These are phyloP conservation scores for Hanleya hanleyi DNA, from an alignment of 2,888 invertebrate genomes.

Conservation along the genomic window DNA sequence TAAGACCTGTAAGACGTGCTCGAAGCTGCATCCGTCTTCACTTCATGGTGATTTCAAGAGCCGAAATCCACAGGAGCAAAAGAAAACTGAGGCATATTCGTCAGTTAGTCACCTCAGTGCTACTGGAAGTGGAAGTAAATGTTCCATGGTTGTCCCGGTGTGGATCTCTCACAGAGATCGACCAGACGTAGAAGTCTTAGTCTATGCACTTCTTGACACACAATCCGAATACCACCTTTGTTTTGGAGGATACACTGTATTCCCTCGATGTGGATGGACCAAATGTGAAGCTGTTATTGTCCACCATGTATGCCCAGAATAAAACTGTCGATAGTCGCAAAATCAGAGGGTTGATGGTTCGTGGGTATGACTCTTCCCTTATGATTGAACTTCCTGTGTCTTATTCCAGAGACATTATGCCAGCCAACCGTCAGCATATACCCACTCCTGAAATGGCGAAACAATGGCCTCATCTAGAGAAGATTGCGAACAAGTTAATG, in stretches of 20 bases:
- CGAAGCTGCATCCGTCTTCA: no score
- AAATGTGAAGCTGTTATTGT: conserved; percentile 22
- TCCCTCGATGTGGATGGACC: conserved; percentile 18
- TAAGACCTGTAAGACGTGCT: conserved; percentile 35
- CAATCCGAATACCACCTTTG: conserved; percentile 45
- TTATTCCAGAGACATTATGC: no score
- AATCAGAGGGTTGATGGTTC: conserved; percentile 19
- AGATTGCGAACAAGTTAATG: no score
- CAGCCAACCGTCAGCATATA: no score
- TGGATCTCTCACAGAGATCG: conserved; percentile 31
- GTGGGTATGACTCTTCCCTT: conserved; percentile 16
- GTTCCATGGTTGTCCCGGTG: conserved; percentile 40
- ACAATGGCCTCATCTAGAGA: no score
- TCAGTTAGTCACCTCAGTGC: conserved; percentile 13
- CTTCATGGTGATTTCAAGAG: conserved; percentile 29
- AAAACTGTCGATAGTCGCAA: conserved; percentile 10
- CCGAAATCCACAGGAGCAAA: not conserved
- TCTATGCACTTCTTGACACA: conserved; percentile 45
- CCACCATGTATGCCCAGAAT: no score
- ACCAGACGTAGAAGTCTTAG: conserved; percentile 36
- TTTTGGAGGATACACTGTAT: conserved; percentile 26
- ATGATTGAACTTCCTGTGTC: conserved; percentile 15
- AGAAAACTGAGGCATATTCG: no score
- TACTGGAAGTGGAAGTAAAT: conserved; percentile 1
- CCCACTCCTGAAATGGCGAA: no score